phyloP scores from a whole-genome alignment of 2,888 invertebrate species.

The Pterobdella sp. region DNA sequence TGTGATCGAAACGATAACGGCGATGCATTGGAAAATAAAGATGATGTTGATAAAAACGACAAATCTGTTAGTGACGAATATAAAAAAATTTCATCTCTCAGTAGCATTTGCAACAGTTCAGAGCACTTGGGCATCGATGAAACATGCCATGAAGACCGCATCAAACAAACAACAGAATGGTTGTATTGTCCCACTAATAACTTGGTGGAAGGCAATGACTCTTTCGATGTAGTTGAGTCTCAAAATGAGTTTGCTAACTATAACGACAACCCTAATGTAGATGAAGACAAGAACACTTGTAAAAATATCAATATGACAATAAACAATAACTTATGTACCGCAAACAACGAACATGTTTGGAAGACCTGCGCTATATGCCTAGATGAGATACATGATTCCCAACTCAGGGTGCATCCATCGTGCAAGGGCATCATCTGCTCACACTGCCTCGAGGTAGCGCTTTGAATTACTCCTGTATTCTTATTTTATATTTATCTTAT shows the following conservation, averaged over 20 bases:
- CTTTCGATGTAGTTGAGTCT: no score
- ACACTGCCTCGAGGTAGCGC: conserved; percentile 56
- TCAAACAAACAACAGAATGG: neutral
- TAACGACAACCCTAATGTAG: neutral
- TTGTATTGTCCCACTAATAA: no score
- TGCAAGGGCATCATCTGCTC: conserved; percentile 59
- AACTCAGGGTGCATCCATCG: conserved; percentile 56
- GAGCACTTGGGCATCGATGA: neutral
- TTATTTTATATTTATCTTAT: neutral
- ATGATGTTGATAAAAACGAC: neutral
- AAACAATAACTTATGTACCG: neutral
- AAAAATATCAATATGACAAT: neutral
- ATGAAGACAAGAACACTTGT: neutral
- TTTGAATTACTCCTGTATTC: no score
- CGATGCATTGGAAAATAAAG: neutral
- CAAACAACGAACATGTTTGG: conserved; percentile 42
- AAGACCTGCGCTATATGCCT: conserved; percentile 58
- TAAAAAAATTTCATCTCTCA: neutral
- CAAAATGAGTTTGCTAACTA: neutral
- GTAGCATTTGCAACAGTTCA: neutral
- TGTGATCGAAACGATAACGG: neutral
- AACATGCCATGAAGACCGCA: neutral
- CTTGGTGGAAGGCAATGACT: no score
- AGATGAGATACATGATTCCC: conserved; percentile 56
- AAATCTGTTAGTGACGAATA: neutral